Conservation (phyloP, 2,797 vertebrate species). For the Syndactyla subalaris region DNA sequence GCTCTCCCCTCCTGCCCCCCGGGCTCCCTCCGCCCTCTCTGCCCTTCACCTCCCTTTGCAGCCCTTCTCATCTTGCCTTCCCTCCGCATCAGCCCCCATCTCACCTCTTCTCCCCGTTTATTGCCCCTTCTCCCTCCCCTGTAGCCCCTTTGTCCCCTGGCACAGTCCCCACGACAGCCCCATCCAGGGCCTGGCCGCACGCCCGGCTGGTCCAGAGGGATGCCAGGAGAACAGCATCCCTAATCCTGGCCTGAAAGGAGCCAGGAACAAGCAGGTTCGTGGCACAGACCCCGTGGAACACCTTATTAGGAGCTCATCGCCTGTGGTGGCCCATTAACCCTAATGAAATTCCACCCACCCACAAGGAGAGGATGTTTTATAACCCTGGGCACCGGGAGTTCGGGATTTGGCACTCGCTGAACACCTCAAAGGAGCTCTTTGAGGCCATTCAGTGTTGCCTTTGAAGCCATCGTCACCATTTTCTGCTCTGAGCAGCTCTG, state of each 20-base stretch:
- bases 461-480: accelerated
- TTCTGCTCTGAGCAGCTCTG: background rate
- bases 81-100: too few species aligned
- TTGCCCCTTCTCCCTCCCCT: background rate
- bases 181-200: background rate
- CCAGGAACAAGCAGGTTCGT: background rate
- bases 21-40: background rate
- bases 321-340: background rate
- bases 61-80: background rate
- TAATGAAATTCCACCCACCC: background rate
- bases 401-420: background rate
- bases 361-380: background rate
- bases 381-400: background rate
- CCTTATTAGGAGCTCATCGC: background rate
- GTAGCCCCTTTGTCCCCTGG: background rate
- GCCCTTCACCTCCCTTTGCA: background rate
- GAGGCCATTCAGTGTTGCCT: background rate
- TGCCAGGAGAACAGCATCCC: background rate
- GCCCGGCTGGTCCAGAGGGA: accelerated
- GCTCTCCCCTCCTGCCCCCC: background rate
- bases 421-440: background rate
- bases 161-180: background rate
- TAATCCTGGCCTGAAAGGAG: accelerated
- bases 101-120: background rate
- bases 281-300: background rate